Conservation (phyloP, 1,140 invertebrate genomes). For the Drosophila tropicalis region DNA sequence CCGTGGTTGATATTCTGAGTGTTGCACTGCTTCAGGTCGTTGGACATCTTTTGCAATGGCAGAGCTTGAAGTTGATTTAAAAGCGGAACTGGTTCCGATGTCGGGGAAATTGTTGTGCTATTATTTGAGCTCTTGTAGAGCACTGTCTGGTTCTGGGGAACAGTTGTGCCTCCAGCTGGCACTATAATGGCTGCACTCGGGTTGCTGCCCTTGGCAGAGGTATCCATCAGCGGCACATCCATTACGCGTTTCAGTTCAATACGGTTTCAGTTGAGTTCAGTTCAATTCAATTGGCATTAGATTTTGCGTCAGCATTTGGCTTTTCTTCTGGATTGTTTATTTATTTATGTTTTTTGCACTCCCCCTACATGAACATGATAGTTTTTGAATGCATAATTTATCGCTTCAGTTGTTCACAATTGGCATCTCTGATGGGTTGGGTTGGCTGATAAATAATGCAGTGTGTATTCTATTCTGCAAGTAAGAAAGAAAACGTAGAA, state of each 20-base stretch:
- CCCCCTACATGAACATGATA: slow-evolving; percentile 9
- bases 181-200: slow-evolving; percentile 47
- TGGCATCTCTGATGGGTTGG: slow-evolving; percentile 12
- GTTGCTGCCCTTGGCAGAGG: slow-evolving; percentile 10
- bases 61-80: slow-evolving; percentile 52
- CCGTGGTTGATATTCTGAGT: slow-evolving; percentile 38
- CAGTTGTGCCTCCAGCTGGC: slow-evolving; percentile 36
- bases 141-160: slow-evolving; percentile 14
- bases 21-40: slow-evolving; percentile 62
- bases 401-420: slow-evolving; percentile 16
- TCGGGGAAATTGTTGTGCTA: slow-evolving; percentile 16
- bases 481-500: slow-evolving; percentile 1
- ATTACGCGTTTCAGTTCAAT: slow-evolving; percentile 29
- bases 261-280: not conserved
- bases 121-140: slow-evolving; percentile 18
- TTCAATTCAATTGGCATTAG: slow-evolving; percentile 19
- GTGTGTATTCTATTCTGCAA: slow-evolving; percentile 9
- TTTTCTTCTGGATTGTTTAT: slow-evolving; percentile 5
- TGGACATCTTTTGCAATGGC: slow-evolving; percentile 54
- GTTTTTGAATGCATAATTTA: slow-evolving; percentile 21
- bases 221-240: slow-evolving; percentile 42
- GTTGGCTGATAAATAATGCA: slow-evolving; percentile 15
- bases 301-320: slow-evolving; percentile 18
- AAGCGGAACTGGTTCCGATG: slow-evolving; percentile 48
- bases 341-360: slow-evolving; percentile 10